Conservation (phyloP, 2,113 vertebrate genomes). For the Xenus cinereus region DNA sequence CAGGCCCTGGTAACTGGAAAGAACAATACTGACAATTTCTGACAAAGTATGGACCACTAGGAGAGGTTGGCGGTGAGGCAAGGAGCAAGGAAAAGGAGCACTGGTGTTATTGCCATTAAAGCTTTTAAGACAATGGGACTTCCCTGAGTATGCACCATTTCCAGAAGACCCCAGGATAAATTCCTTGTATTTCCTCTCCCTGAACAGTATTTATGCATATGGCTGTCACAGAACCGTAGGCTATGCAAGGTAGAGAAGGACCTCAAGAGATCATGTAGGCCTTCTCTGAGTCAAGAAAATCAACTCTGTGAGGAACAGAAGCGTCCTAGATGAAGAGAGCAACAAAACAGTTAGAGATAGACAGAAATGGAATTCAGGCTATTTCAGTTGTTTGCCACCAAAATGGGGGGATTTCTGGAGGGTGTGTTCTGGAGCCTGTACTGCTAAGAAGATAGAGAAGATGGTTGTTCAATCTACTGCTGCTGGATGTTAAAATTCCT, state of each 20-base stretch:
- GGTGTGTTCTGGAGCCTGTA: background rate
- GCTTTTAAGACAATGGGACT: background rate
- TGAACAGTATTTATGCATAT: background rate
- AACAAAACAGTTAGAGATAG: background rate
- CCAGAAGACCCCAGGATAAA: background rate
- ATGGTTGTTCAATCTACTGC: background rate
- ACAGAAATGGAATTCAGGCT: background rate
- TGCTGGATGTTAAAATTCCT: background rate
- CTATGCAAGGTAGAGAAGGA: background rate
- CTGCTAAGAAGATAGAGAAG: background rate
- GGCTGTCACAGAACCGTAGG: background rate
- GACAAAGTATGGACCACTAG: background rate
- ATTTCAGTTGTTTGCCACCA: background rate
- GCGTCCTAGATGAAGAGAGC: background rate
- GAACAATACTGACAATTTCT: background rate
- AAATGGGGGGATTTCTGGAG: background rate
- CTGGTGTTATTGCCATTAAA: background rate
- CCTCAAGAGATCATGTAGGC: accelerated
- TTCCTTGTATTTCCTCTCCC: background rate
- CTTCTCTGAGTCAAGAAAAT: background rate
- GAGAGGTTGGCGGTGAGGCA: background rate
- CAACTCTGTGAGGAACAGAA: background rate
- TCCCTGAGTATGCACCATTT: background rate
- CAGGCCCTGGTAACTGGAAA: background rate
- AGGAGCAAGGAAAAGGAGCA: background rate